Percentiles rank a stretch among this genome's conserved stretches.
Conservation (phyloP, 2,113 vertebrate genomes). For the Anhinga rufa region DNA sequence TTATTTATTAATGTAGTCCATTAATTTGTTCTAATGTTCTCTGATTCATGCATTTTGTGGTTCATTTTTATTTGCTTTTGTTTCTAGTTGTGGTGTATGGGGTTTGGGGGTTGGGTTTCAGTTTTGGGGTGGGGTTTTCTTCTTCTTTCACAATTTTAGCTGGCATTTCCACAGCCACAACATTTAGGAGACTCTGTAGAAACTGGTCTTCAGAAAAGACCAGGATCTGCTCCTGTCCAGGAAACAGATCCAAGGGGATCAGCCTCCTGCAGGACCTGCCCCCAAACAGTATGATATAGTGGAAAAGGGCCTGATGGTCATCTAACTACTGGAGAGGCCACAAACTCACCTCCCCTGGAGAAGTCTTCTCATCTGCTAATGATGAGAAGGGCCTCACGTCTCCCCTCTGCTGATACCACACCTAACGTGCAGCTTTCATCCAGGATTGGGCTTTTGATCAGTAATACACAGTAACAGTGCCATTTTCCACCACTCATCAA, state of each 20-base stretch:
- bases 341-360: neutral
- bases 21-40: conserved; percentile 15
- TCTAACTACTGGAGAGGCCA: neutral
- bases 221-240: neutral
- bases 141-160: neutral
- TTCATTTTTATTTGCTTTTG: conserved; percentile 1
- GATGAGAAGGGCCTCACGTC: neutral
- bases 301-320: neutral
- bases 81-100: neutral
- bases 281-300: neutral
- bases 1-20: neutral
- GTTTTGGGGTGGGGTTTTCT: neutral
- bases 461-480: neutral
- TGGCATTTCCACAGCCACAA: neutral
- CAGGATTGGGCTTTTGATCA: neutral
- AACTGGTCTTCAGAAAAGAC: neutral
- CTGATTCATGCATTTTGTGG: neutral
- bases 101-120: neutral
- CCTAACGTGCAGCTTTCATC: neutral
- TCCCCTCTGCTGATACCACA: neutral
- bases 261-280: neutral
- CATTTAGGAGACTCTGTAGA: neutral
- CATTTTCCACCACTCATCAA: neutral
- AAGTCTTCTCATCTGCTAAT: neutral
- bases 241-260: neutral